Percentiles rank a stretch among this genome's conserved stretches.
Evolutionary conservation across 2,113 vertebrate genomes (phyloP).

Genomic region (Ailuropoda melanoleuca): DNA sequence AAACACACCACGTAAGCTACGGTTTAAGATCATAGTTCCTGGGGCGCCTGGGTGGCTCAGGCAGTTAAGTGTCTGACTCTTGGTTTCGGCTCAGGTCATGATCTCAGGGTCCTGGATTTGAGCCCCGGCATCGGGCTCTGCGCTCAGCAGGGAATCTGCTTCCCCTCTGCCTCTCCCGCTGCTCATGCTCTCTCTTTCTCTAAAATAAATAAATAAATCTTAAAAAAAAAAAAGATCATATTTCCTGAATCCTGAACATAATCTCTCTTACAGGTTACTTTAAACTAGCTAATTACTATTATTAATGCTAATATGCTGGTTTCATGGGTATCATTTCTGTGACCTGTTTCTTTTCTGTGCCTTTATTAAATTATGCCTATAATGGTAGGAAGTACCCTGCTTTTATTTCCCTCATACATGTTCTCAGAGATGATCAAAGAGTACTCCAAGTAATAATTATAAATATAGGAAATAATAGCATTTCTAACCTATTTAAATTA

Average conservation of each 20-base stretch:
- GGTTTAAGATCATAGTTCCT: not conserved
- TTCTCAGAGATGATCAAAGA: not conserved
- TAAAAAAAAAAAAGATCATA: not conserved
- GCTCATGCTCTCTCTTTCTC: not conserved
- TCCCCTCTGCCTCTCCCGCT: not conserved
- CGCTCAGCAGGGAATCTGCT: not conserved
- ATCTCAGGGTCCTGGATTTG: not conserved
- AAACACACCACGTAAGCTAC: not conserved
- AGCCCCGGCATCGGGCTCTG: not conserved
- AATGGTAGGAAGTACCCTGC: not conserved
- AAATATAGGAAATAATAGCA: not conserved
- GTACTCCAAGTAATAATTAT: not conserved
- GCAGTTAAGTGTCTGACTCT: not conserved
- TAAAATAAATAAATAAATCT: not conserved
- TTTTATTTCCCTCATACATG: not conserved
- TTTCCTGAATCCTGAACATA: not conserved
- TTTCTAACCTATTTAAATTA: not conserved
- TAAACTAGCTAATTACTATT: not conserved
- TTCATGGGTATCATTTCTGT: rapidly evolving
- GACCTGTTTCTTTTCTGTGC: not conserved
- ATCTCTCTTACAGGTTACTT: not conserved
- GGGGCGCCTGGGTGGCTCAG: not conserved
- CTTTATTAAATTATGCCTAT: not conserved
- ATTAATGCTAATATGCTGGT: rapidly evolving
- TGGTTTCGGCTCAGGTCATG: not conserved